phyloP scores from a whole-genome alignment of 2,888 invertebrate genomes.

The Mesorhabditis belari region DNA sequence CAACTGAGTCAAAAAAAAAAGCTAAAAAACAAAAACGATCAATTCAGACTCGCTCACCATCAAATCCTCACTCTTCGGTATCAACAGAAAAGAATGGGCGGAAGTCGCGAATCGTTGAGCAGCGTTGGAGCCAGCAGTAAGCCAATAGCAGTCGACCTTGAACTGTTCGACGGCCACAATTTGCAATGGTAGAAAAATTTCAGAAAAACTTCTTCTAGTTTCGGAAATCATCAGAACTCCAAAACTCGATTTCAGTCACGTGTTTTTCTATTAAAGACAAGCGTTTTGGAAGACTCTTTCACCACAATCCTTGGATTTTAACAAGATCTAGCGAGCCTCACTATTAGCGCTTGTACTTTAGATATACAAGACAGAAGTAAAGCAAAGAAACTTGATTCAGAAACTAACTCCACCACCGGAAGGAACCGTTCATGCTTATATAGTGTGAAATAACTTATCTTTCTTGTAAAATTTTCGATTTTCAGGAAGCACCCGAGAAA shows the following conservation, averaged over 20 bases:
- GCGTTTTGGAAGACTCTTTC: too few relatives aligned
- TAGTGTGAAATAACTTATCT: background rate
- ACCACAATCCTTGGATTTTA: too few relatives aligned
- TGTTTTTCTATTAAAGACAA: background rate
- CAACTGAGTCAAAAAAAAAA: too few relatives aligned
- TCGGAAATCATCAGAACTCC: background rate
- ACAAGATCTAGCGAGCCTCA: too few relatives aligned
- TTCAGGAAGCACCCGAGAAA: slow-evolving; percentile 83
- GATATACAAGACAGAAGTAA: too few relatives aligned
- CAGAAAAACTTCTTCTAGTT: too few relatives aligned
- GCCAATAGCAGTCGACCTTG: slow-evolving; percentile 16
- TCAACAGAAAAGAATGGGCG: slow-evolving; percentile 54
- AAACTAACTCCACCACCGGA: too few relatives aligned
- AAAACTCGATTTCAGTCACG: background rate
- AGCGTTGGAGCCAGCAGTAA: slow-evolving; percentile 65
- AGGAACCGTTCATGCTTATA: too few relatives aligned
- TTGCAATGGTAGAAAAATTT: background rate
- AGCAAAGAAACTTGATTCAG: too few relatives aligned
- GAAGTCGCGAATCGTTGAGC: slow-evolving; percentile 74
- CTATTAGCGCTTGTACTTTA: too few relatives aligned
- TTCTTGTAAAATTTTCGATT: too few relatives aligned
- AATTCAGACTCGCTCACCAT: slow-evolving; percentile 68
- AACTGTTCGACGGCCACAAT: background rate
- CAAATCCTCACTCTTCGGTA: slow-evolving; percentile 57
- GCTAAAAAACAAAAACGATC: background rate